A percentile compares a stretch with the other conserved stretches of the same genome.
Conservation (phyloP, 2,888 invertebrate genomes). For the Antitype chi region DNA sequence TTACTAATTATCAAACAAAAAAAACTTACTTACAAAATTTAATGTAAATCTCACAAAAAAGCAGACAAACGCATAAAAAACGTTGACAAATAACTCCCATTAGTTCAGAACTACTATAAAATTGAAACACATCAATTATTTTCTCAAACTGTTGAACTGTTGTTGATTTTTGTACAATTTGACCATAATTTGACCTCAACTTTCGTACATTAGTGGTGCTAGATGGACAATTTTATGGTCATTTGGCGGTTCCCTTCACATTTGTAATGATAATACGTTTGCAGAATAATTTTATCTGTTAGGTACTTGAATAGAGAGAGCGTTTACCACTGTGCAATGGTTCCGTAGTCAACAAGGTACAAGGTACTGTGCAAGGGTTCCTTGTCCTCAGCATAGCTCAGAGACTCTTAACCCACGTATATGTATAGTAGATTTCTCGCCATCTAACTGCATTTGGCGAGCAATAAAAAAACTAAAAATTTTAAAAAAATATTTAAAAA, state of each 20-base stretch:
- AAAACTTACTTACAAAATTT: slow-evolving; percentile 19
- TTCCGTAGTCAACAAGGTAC: background rate
- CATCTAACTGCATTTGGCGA: too few species aligned
- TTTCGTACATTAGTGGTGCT: slow-evolving; percentile 19
- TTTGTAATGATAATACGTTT: background rate
- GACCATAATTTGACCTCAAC: slow-evolving; percentile 25
- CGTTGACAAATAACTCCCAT: slow-evolving; percentile 62
- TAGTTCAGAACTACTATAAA: slow-evolving; percentile 44
- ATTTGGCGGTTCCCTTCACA: background rate
- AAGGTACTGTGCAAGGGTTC: too few species aligned
- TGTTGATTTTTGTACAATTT: slow-evolving; percentile 33
- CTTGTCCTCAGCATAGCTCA: too few species aligned
- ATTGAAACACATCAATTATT: slow-evolving; percentile 54
- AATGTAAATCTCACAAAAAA: slow-evolving; percentile 38
- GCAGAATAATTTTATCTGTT: too few species aligned
- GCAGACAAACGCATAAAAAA: slow-evolving; percentile 32
- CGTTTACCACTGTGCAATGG: too few species aligned
- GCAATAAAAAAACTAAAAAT: too few species aligned
- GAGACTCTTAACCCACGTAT: too few species aligned
- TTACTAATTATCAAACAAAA: slow-evolving; percentile 26
- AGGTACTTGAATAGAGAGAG: too few species aligned
- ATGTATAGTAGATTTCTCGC: too few species aligned
- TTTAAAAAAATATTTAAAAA: too few species aligned
- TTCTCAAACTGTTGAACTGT: slow-evolving; percentile 22
- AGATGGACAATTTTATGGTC: background rate